Evolutionary conservation across 2,888 invertebrate genomes (phyloP), one percentile per base, ranked within the genome.

Genomic region (Clusia tigrina): DNA sequence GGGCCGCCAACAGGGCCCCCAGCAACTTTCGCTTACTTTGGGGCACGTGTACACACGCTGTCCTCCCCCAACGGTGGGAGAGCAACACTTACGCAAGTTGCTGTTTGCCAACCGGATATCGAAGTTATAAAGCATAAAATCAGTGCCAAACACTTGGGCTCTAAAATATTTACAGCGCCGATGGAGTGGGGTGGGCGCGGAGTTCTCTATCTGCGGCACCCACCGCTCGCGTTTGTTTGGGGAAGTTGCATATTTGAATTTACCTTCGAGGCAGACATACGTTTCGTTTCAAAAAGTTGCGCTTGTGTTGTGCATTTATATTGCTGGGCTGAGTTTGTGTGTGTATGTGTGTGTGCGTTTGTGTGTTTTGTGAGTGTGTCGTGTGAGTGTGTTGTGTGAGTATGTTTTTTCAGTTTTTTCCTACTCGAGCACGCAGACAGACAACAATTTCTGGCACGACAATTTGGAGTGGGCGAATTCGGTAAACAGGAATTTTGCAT

Each of bases 91-190:
- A 69, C 74, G 71, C 61, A 18, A 37, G 37, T 32, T 24, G 23
- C 37, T 63, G 56, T 68, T 71, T 68, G 69, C 69, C 64, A 63
- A 75, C 73, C 74, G 78, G 71, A 78, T 78, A 77, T 81, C 74
- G 75, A 74, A 78, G 79, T 80, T 80, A 81, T 79, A 81, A 78
- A 79, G 78, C 81, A 80, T 79, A 72, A 80, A 80, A 80, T 81
- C 79, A 80, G 76, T 74, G 79, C 78, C 77, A 78, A 71, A 70
- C 69, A 70, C 63, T 65, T 65, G 62, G 65, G 65, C 64, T 67
- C 65, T 70, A 67, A 69, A 69, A 64, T 60, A 63, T 62, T 65
- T 64, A 48, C 54, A 58, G 52, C 42, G 48, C 48, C 10, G 26
- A 2, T 38, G 58, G 9, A 52, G 26, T 37, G 55, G 18, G 62